These are phyloP conservation scores for Ormyrus rosae DNA, from an alignment of 2,888 invertebrate genomes.

Conservation along the genomic window DNA sequence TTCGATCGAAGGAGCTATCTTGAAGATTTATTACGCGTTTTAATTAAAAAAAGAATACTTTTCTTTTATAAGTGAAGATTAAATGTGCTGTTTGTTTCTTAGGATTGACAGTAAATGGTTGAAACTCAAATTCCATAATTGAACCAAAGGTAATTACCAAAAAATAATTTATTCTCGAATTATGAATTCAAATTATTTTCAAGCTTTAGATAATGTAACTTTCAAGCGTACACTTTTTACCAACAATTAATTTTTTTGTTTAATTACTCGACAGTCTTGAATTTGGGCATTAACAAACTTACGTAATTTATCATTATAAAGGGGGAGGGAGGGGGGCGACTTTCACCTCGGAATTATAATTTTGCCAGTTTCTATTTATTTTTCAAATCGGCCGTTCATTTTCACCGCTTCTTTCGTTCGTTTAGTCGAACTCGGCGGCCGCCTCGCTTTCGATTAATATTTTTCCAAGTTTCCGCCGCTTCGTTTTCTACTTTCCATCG, in stretches of 20 bases:
- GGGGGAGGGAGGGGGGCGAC: background rate
- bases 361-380: conserved; percentile 24
- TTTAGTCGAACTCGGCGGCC: background rate
- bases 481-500: background rate
- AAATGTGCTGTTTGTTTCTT: no score
- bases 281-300: background rate
- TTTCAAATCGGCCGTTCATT: background rate
- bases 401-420: background rate
- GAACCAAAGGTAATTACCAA: no score
- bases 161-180: no score
- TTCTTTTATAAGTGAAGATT: no score
- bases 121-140: no score
- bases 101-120: no score
- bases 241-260: background rate
- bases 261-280: background rate
- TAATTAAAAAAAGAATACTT: no score
- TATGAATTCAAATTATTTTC: no score
- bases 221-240: background rate
- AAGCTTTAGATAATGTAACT: no score
- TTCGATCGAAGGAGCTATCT: no score
- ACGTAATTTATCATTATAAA: no score
- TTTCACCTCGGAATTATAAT: conserved; percentile 14
- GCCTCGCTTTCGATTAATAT: background rate
- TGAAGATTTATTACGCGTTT: no score
- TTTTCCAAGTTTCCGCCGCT: background rate